Conservation (phyloP, 2,113 vertebrate genomes). For the Semnornis frantzii region DNA sequence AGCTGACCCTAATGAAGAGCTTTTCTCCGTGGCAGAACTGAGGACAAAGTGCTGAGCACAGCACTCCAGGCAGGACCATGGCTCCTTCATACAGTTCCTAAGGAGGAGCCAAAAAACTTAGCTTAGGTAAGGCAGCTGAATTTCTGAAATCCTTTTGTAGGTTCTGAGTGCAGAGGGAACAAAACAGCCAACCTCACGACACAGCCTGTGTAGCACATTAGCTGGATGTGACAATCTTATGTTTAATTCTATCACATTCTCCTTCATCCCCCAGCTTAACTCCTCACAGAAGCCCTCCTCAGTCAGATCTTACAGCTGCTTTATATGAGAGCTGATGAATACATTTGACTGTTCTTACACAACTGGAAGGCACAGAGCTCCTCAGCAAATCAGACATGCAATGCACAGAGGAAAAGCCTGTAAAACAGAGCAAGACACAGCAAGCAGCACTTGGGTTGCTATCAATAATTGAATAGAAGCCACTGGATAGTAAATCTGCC, state of each 20-base stretch:
- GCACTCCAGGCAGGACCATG: background rate
- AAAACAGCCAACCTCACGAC: background rate
- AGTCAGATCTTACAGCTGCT: constrained; percentile 14
- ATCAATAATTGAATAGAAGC: constrained; percentile 46
- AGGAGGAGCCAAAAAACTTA: background rate
- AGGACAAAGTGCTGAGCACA: background rate
- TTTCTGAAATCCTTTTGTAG: background rate
- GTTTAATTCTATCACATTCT: background rate
- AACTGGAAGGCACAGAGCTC: constrained; percentile 17
- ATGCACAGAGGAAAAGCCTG: constrained; percentile 26
- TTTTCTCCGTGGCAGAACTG: background rate
- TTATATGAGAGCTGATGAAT: constrained; percentile 21
- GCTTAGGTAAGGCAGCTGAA: background rate
- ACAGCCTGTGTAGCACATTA: background rate
- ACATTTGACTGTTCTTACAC: constrained; percentile 13
- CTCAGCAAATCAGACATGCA: constrained; percentile 27
- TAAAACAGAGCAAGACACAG: constrained; percentile 15
- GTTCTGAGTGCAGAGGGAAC: background rate
- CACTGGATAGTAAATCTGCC: background rate
- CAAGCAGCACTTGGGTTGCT: constrained; percentile 1
- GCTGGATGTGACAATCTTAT: background rate
- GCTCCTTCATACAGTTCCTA: background rate
- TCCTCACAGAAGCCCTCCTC: constrained; percentile 7
- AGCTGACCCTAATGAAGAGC: background rate
- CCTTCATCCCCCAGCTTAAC: background rate